A percentile compares a stretch with the other conserved stretches of the same genome.
These are phyloP conservation scores for Manduca sexta DNA, from an alignment of 1,140 invertebrate genomes.

Conservation along the genomic window DNA sequence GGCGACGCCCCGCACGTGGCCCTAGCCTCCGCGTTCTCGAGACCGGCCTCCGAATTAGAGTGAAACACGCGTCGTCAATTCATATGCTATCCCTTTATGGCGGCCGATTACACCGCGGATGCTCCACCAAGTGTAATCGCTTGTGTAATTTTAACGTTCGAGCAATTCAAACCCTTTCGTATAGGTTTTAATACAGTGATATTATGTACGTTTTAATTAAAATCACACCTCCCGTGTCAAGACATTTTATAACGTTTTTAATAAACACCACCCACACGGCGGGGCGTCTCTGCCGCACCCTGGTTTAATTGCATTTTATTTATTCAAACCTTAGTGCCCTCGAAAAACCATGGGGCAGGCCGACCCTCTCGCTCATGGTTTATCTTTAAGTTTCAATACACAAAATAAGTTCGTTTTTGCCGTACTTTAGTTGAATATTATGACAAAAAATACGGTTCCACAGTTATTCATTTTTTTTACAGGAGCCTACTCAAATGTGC, in stretches of 20 bases:
- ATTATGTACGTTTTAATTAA: slow-evolving; percentile 33
- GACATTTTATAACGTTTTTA: slow-evolving; percentile 39
- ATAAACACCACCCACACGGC: slow-evolving; percentile 24
- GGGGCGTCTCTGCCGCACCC: slow-evolving; percentile 28
- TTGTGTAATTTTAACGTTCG: slow-evolving; percentile 21
- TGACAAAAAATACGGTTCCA: too few species aligned
- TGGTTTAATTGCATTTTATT: slow-evolving; percentile 64
- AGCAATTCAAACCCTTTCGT: slow-evolving; percentile 8
- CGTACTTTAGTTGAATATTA: too few species aligned
- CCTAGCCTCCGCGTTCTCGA: slow-evolving; percentile 18
- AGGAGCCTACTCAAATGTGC: too few species aligned
- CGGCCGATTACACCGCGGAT: slow-evolving; percentile 27
- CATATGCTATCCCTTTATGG: slow-evolving; percentile 31
- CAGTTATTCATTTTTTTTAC: too few species aligned
- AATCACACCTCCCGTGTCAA: slow-evolving; percentile 27
- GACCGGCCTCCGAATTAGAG: slow-evolving; percentile 40
- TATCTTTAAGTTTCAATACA: slow-evolving; percentile 14
- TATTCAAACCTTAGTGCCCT: slow-evolving; percentile 50
- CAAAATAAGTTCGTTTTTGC: too few species aligned
- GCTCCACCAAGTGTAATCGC: slow-evolving; percentile 36
- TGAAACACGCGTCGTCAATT: slow-evolving; percentile 33
- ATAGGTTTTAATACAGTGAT: slow-evolving; percentile 1
- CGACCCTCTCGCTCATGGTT: slow-evolving; percentile 39
- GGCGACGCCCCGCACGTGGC: slow-evolving; percentile 60
- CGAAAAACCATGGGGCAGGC: slow-evolving; percentile 26